Conservation (phyloP, 2,888 invertebrate genomes). For the Amiota mariae region DNA sequence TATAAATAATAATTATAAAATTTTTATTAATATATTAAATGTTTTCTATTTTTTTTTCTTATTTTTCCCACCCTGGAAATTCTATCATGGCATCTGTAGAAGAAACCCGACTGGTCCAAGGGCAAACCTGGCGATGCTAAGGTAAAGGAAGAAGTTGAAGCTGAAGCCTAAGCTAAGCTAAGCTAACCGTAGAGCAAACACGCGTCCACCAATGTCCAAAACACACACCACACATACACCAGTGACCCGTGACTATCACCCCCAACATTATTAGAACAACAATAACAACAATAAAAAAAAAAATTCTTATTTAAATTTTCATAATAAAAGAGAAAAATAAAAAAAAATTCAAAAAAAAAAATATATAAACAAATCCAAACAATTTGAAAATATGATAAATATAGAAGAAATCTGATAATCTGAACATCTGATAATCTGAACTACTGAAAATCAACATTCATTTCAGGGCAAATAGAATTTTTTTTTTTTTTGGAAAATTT, state of each 20-base stretch:
- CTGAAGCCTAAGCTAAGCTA: conserved; percentile 82
- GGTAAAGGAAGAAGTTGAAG: conserved; percentile 88
- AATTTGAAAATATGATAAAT: conserved; percentile 40
- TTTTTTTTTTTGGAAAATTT: conserved; percentile 49
- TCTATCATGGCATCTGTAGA: conserved; percentile 77
- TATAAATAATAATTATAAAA: conserved; percentile 7
- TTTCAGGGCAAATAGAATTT: not conserved
- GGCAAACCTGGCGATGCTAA: conserved; percentile 89
- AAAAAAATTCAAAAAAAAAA: conserved; percentile 48
- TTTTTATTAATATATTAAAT: conserved; percentile 37
- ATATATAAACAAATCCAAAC: conserved; percentile 46
- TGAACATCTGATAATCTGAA: conserved; percentile 43
- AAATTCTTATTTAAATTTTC: conserved; percentile 56
- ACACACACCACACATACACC: no score
- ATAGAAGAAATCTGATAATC: conserved; percentile 45
- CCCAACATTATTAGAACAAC: conserved; percentile 51
- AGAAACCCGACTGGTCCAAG: conserved; percentile 97
- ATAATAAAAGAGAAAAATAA: conserved; percentile 56
- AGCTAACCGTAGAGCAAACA: conserved; percentile 49
- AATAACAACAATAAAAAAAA: conserved; percentile 55
- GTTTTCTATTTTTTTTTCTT: conserved; percentile 25
- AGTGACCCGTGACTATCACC: conserved; percentile 71
- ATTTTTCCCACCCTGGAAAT: not conserved
- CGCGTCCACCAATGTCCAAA: conserved; percentile 69
- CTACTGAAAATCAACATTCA: conserved; percentile 1